Evolutionary conservation across 2,113 vertebrate genomes (phyloP).

Genomic region (Hiodon tergisus): DNA sequence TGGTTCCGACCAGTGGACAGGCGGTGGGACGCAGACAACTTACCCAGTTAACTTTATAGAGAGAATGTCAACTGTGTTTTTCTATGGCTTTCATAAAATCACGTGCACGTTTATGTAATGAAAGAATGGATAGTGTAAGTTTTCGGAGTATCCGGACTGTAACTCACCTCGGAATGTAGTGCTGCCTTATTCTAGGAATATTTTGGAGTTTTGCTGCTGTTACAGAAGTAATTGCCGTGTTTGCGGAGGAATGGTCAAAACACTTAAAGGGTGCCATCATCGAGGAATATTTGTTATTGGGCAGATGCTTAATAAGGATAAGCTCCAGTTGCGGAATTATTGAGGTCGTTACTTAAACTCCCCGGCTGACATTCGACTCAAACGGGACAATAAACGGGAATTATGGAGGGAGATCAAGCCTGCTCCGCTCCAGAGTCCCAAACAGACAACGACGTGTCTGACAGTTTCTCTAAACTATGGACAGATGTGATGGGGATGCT

Average conservation of each 20-base stretch:
- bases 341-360: not conserved
- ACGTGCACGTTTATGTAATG: not conserved
- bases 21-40: slow-evolving; percentile 21
- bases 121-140: not conserved
- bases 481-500: slow-evolving; percentile 94
- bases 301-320: not conserved
- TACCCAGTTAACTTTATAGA: slow-evolving; percentile 32
- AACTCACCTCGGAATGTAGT: too few species aligned
- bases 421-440: slow-evolving; percentile 42
- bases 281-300: slow-evolving; percentile 33
- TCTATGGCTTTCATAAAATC: not conserved
- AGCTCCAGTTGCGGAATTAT: not conserved
- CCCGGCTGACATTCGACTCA: not conserved
- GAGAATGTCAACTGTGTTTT: slow-evolving; percentile 24
- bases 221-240: too few species aligned
- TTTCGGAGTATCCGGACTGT: not conserved
- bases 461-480: slow-evolving; percentile 85
- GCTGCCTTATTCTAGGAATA: not conserved
- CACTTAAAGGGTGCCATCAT: slow-evolving; percentile 35
- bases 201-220: not conserved
- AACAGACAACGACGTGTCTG: slow-evolving; percentile 54
- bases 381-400: not conserved
- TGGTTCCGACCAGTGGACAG: slow-evolving; percentile 32
- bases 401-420: slow-evolving; percentile 66
- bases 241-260: slow-evolving; percentile 36